Conservation (phyloP, 1,140 invertebrate species). For the Drosophila kikkawai region DNA sequence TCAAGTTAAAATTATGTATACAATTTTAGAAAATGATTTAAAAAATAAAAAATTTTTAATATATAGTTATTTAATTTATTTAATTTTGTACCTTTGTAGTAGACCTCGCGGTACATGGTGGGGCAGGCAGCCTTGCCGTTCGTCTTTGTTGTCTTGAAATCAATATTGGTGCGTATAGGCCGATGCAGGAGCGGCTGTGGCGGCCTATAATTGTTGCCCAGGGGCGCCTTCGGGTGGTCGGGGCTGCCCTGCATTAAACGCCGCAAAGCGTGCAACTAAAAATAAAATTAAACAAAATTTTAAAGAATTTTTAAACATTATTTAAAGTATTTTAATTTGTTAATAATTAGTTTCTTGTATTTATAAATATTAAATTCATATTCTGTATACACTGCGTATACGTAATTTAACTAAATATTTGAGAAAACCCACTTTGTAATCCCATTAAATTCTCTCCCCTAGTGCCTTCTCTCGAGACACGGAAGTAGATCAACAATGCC, state of each 20-base stretch:
- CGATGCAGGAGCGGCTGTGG: slow-evolving; percentile 95
- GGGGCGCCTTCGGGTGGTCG: slow-evolving; percentile 93
- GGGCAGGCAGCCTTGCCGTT: slow-evolving; percentile 92
- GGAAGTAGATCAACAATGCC: slow-evolving; percentile 42
- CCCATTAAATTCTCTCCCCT: not conserved
- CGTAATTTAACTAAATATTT: not conserved
- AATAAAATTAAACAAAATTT: slow-evolving; percentile 49
- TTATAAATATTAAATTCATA: not conserved
- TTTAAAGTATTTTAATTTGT: not conserved
- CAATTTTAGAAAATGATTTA: no score
- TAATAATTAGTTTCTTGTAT: not conserved
- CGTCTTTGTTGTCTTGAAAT: slow-evolving; percentile 93
- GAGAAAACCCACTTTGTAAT: not conserved
- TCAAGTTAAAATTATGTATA: no score
- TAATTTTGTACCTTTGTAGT: slow-evolving; percentile 90
- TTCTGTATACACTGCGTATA: not conserved
- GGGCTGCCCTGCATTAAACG: slow-evolving; percentile 95
- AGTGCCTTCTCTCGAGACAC: slow-evolving; percentile 14
- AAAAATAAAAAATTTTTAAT: no score
- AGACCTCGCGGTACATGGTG: slow-evolving; percentile 94
- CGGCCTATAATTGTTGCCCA: slow-evolving; percentile 97
- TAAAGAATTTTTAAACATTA: not conserved
- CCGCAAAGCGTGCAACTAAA: slow-evolving; percentile 92
- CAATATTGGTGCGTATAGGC: slow-evolving; percentile 97
- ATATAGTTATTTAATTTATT: not conserved